Evolutionary conservation across 1,140 invertebrate species (phyloP), one percentile per base, ranked within the genome.

Genomic region (Brachystomella parvula): DNA sequence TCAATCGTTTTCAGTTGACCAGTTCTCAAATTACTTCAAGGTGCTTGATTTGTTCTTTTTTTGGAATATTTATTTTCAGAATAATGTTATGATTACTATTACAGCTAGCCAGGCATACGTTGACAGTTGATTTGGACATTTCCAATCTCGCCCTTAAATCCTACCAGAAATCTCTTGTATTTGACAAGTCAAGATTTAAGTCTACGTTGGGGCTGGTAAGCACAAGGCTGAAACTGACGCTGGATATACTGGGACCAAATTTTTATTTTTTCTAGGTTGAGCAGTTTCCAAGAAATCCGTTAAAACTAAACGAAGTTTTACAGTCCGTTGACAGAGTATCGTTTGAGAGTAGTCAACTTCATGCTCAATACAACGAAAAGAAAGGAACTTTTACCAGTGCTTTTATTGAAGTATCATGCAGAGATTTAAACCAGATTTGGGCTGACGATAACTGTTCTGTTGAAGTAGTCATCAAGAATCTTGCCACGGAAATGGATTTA

Each of bases 11-110:
- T 73, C 65, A n/a, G 65, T 73, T 3, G 71, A 73, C 35, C 71
- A 73, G 29, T 73, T 73, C 31, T 70, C 71, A 19, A 73, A 73
- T 61, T 73, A 73, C 35, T 66, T 73, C 26, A 73, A 69, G 19
- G 71, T 73, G 66, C 39, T 39, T 60, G 15, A 53, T 28, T 33
- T 30, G 21, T 15, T 63, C 53, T 49, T 64, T 60, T 59, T 31
- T 3, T 21, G 28, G 57, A 35, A 61, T 26, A 33, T 61, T 35
- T 61, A 47, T 47, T 24, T 9, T 30, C 24, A 28, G 31, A 35
- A 3, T 28, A 58, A 53, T 6, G n/a, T 53, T 3, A 56, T 19
- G 9, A 28, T 66, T 26, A 53, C 59, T 57, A 21, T 66, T 66
- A 21, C 49, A 73, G 71, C 44, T 70, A 49, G 64, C 66, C 1